A percentile compares a stretch with the other conserved stretches of the same genome.
These are phyloP conservation scores for Caracal caracal DNA, from an alignment of 2,113 vertebrate species.

Conservation along the genomic window DNA sequence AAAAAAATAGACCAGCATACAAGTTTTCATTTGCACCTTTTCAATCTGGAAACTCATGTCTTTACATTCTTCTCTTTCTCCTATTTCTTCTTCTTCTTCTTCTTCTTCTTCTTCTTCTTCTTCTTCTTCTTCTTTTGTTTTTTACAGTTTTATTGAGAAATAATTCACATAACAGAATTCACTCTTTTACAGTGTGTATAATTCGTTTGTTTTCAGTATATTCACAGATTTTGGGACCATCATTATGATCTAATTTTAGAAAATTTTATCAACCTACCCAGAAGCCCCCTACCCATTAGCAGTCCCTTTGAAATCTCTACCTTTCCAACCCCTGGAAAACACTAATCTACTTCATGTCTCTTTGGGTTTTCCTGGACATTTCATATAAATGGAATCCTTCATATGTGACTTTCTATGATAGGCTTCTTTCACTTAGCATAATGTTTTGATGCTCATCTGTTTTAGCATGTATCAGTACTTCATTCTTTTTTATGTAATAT, in stretches of 20 bases:
- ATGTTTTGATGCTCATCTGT: background rate
- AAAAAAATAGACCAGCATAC: background rate
- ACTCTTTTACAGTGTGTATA: background rate
- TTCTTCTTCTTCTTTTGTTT: background rate
- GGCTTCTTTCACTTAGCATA: background rate
- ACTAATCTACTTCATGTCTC: background rate
- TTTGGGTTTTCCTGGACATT: background rate
- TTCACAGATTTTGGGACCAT: background rate
- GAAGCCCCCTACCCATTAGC: background rate
- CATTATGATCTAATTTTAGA: background rate
- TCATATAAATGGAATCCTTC: background rate
- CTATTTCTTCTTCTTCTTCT: background rate
- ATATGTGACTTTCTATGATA: background rate
- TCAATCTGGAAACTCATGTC: background rate
- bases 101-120: too few relatives aligned
- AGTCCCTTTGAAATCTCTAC: background rate
- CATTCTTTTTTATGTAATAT: background rate
- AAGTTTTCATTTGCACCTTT: background rate
- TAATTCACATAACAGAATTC: background rate
- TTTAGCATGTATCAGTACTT: background rate
- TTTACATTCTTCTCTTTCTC: background rate
- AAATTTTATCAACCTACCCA: background rate
- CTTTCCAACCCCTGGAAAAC: background rate
- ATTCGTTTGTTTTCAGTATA: background rate
- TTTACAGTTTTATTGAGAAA: background rate